Evolutionary conservation across 2,888 invertebrate genomes (phyloP), one percentile per base, ranked within the genome.

Genomic region (Leptothorax acervorum): DNA sequence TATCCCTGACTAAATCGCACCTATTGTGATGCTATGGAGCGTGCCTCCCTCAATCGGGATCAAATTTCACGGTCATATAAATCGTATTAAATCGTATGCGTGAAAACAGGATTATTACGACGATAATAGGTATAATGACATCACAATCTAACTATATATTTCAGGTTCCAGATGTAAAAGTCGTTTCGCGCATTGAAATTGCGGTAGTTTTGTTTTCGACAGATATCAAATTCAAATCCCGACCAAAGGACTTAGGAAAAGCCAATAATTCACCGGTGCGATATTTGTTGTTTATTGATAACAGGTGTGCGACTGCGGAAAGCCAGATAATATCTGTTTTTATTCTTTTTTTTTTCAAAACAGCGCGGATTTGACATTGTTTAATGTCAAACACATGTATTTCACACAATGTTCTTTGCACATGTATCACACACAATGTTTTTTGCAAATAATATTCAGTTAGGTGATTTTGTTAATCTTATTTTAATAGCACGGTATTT

Each of bases 121-220:
- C 57, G 12, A 15, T 68, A 62, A 53, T 53, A 18, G 15, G 2
- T 23, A 23, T 45, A 15, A 68, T 42, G 42, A 28, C 31, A 23
- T 45, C 18, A 1, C 23, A n/a, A n/a, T 31, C n/a, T 23, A 42
- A 55, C 31, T 55, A 15, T 31, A 23, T 51, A 39, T 66, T 66
- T 39, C 45, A 28, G 51, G 23, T 12, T 28, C 3, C 15, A 31
- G 48, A 57, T 15, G 76, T 63, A 79, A 57, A 70, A 70, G 71
- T 79, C 48, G 23, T 68, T 23, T 79, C 8, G 39, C 42, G 8
- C 6, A 42, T 23, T 39, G 48, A 48, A 48, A 71, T 71, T 31
- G 60, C 48, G 48, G 28, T 31, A 39, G 76, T 39, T 71, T 71
- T 79, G 79, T 57, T 79, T 60, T 62, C 71, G 71, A 79, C 79